Conservation (phyloP, 2,797 vertebrate genomes). For the Schizopygopsis pylzovi region DNA sequence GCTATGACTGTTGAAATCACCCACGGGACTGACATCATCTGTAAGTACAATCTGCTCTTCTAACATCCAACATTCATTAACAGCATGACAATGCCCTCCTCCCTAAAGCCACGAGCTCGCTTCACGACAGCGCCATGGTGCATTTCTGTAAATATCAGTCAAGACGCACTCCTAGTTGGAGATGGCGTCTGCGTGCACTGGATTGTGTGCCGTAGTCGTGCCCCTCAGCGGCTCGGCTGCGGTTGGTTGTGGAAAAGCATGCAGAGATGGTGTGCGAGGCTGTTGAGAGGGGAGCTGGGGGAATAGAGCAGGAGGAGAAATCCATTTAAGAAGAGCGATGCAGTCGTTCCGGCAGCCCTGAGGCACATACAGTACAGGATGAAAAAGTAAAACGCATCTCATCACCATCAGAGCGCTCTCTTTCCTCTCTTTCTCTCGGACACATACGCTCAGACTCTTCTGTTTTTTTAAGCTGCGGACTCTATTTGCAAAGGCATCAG, state of each 20-base stretch:
- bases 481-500: slow-evolving; percentile 38
- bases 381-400: slow-evolving; percentile 58
- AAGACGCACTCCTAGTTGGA: slow-evolving; percentile 13
- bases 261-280: slow-evolving; percentile 13
- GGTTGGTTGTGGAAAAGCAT: slow-evolving; percentile 40
- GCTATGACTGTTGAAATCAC: slow-evolving; percentile 42
- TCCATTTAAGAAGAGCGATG: slow-evolving; percentile 55
- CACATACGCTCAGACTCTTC: slow-evolving; percentile 1
- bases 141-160: slow-evolving; percentile 37
- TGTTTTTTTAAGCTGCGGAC: slow-evolving; percentile 2
- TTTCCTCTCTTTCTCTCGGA: background rate
- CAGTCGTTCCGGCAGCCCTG: slow-evolving; percentile 54
- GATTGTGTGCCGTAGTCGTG: background rate
- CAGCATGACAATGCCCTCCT: slow-evolving; percentile 24
- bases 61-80: slow-evolving; percentile 39
- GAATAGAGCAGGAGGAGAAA: slow-evolving; percentile 50
- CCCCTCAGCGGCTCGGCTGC: slow-evolving; percentile 23
- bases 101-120: slow-evolving; percentile 11
- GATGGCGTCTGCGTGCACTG: background rate
- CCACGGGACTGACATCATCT: slow-evolving; percentile 42
- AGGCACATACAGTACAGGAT: slow-evolving; percentile 62
- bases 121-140: background rate
- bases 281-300: slow-evolving; percentile 38
- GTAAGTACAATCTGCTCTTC: slow-evolving; percentile 39
- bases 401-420: slow-evolving; percentile 19